Evolutionary conservation across 2,888 invertebrate species (phyloP).

Genomic region (Alsophila aescularia): DNA sequence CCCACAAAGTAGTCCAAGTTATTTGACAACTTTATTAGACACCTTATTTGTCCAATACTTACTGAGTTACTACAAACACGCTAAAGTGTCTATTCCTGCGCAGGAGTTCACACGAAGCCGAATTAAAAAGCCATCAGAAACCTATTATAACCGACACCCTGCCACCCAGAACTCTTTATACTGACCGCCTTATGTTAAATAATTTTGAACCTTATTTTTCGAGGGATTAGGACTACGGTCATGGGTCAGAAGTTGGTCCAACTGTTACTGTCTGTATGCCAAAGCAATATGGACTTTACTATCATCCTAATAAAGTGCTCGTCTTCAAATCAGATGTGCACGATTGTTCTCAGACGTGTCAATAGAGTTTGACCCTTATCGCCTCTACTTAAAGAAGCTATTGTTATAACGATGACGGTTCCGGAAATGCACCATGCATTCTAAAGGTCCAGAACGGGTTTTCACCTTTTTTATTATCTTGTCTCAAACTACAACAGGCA

Average conservation of each 20-base stretch:
- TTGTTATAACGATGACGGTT: conserved; percentile 21
- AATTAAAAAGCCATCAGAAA: conserved; percentile 82
- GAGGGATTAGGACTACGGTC: conserved; percentile 19
- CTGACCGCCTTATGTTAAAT: conserved; percentile 22
- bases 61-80: conserved; percentile 14
- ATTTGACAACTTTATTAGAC: conserved; percentile 1
- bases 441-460: conserved; percentile 44
- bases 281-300: conserved; percentile 6
- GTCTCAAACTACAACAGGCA: conserved; percentile 50
- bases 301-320: conserved; percentile 3
- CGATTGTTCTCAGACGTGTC: conserved; percentile 5
- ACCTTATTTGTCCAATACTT: conserved; percentile 5
- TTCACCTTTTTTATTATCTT: conserved; percentile 32
- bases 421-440: conserved; percentile 52
- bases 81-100: conserved; percentile 70
- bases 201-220: conserved; percentile 34
- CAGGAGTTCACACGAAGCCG: conserved; percentile 77
- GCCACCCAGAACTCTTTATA: conserved; percentile 56
- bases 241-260: background rate
- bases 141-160: conserved; percentile 74
- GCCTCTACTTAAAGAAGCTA: conserved; percentile 4
- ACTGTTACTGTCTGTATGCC: background rate
- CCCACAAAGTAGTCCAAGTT: too few relatives aligned
- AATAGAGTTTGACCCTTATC: conserved; percentile 23
- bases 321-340: background rate